These are phyloP conservation scores for Nothura maculosa DNA, from an alignment of 2,797 vertebrate species.

Conservation along the genomic window DNA sequence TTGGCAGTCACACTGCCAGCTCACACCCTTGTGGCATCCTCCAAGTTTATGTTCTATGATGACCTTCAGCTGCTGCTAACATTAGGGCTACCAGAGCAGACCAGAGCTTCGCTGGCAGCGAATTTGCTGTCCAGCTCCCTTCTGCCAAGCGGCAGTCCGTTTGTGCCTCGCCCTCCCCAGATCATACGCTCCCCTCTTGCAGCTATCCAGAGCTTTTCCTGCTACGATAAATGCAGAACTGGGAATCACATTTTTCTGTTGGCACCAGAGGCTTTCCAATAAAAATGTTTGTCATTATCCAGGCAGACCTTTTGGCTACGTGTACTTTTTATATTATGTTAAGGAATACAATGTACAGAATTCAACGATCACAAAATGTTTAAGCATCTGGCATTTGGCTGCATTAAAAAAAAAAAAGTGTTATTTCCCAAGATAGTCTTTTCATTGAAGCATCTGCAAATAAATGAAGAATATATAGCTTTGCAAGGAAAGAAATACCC, in stretches of 20 bases:
- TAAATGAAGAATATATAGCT: neutral
- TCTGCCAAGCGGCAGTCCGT: neutral
- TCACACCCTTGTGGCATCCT: neutral
- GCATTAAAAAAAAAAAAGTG: neutral
- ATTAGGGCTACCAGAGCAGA: neutral
- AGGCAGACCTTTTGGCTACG: neutral
- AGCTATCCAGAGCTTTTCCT: neutral
- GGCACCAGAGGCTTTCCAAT: neutral
- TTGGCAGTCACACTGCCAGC: neutral
- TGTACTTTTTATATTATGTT: neutral
- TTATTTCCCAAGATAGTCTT: neutral
- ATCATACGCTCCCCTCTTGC: neutral
- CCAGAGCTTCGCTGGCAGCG: fast-evolving
- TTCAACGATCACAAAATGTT: neutral
- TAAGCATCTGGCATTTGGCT: neutral
- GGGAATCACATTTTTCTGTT: neutral
- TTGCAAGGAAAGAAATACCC: neutral
- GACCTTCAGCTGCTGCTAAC: neutral
- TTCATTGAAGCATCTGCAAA: neutral
- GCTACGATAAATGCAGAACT: neutral
- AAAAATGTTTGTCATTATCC: neutral
- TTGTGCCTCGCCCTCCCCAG: neutral
- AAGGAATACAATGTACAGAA: neutral
- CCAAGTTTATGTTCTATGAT: neutral
- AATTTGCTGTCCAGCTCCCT: neutral